Conservation (phyloP, 2,888 invertebrate species). For the Pharmacophagus antenor region DNA sequence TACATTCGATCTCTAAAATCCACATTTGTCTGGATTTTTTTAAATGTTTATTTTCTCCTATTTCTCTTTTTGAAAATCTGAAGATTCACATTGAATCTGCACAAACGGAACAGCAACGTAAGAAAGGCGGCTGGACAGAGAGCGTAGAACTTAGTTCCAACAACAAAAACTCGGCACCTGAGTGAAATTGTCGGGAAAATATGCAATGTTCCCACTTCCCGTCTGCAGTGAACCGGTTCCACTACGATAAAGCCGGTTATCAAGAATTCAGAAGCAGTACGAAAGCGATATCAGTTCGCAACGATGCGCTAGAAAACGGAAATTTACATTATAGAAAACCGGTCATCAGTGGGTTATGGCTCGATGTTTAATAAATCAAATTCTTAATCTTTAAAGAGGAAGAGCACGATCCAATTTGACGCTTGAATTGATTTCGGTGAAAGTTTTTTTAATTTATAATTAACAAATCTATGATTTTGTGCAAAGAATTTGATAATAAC, state of each 20-base stretch:
- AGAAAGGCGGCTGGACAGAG: conserved; percentile 10
- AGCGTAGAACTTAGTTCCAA: conserved; percentile 28
- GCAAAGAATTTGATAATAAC: not conserved
- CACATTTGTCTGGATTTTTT: not conserved
- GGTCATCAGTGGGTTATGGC: conserved; percentile 17
- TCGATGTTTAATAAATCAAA: conserved; percentile 21
- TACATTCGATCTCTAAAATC: not conserved
- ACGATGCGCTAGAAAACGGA: conserved; percentile 54
- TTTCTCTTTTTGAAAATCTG: not conserved
- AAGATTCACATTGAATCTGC: conserved; percentile 9
- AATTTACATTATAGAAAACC: conserved; percentile 54
- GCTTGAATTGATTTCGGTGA: not conserved
- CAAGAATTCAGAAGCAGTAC: conserved; percentile 37
- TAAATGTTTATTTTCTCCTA: not conserved
- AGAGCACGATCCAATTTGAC: conserved; percentile 8
- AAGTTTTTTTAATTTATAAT: not conserved
- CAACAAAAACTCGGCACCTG: conserved; percentile 37
- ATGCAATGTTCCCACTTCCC: conserved; percentile 36
- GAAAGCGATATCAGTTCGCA: conserved; percentile 45
- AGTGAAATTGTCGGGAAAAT: conserved; percentile 41
- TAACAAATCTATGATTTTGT: not conserved
- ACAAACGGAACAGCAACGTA: not conserved
- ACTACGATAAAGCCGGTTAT: conserved; percentile 40
- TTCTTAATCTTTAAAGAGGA: conserved; percentile 2
- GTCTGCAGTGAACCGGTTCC: conserved; percentile 36